phyloP scores from a whole-genome alignment of 2,797 vertebrate genomes.

The Danio kyathit region DNA sequence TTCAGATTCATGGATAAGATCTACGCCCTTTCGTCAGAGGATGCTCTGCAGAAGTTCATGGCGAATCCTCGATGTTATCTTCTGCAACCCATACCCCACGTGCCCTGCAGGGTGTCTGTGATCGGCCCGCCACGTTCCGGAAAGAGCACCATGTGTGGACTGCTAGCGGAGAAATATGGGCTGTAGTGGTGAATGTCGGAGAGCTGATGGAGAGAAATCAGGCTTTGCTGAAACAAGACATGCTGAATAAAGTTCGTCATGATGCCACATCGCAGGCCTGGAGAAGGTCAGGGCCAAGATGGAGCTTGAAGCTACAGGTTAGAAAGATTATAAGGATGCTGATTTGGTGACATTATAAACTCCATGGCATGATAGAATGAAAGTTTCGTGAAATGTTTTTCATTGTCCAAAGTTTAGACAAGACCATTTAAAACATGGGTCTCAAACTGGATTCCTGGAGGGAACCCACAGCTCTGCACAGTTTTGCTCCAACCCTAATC shows the following conservation, averaged over 20 bases:
- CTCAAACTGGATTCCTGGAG: too few relatives aligned
- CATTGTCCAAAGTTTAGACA: too few relatives aligned
- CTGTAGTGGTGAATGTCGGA: constrained; percentile 83
- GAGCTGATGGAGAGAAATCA: constrained; percentile 70
- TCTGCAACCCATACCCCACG: constrained; percentile 88
- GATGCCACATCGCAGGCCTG: constrained; percentile 77
- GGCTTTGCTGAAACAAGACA: constrained; percentile 70
- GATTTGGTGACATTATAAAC: background rate
- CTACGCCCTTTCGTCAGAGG: constrained; percentile 87
- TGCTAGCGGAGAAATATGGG: constrained; percentile 84
- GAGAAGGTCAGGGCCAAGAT: constrained; percentile 73
- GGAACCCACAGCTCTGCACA: too few relatives aligned
- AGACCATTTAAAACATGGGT: too few relatives aligned
- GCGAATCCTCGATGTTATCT: constrained; percentile 88
- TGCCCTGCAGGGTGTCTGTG: constrained; percentile 87
- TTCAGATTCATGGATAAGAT: constrained; percentile 93
- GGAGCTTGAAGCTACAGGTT: constrained; percentile 64
- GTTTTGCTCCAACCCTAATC: too few relatives aligned
- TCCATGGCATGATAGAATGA: background rate
- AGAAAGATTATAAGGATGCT: background rate
- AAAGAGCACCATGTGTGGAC: constrained; percentile 85
- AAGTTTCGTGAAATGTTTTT: too few relatives aligned
- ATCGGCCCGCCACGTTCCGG: constrained; percentile 85
- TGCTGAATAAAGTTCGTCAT: constrained; percentile 68
- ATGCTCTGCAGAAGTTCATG: constrained; percentile 82